A percentile compares a stretch with the other conserved stretches of the same genome.
Conservation (phyloP, 2,797 vertebrate species). For the Helarctos malayanus region DNA sequence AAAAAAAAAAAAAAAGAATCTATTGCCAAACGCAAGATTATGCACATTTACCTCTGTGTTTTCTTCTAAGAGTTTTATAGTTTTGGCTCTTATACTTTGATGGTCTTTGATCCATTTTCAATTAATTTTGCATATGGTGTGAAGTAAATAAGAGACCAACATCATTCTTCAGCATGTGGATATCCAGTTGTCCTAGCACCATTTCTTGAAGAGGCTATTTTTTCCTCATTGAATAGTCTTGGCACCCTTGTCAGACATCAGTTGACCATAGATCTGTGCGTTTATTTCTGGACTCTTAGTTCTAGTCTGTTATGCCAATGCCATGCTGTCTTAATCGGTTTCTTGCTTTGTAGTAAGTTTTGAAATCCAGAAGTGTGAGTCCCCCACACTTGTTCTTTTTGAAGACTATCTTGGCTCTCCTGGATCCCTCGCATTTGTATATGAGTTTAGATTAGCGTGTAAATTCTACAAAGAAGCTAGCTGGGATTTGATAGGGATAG, state of each 20-base stretch:
- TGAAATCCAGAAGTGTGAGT: not conserved
- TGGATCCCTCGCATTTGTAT: not conserved
- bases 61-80: constrained; percentile 1
- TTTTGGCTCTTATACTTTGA: not conserved
- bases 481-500: not conserved
- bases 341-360: not conserved
- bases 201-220: not conserved
- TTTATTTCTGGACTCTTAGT: not conserved
- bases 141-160: not conserved
- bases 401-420: not conserved
- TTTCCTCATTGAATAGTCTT: not conserved
- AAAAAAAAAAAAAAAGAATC: not conserved
- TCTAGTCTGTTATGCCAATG: not conserved
- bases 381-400: not conserved
- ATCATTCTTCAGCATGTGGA: not conserved
- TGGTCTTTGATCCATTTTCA: not conserved
- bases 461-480: not conserved
- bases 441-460: not conserved
- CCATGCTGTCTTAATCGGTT: not conserved
- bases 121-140: not conserved
- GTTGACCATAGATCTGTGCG: not conserved
- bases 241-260: not conserved
- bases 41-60: not conserved
- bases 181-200: not conserved
- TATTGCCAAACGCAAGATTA: not conserved